Conservation (phyloP, 2,113 vertebrate species). For the Miniopterus natalensis region DNA sequence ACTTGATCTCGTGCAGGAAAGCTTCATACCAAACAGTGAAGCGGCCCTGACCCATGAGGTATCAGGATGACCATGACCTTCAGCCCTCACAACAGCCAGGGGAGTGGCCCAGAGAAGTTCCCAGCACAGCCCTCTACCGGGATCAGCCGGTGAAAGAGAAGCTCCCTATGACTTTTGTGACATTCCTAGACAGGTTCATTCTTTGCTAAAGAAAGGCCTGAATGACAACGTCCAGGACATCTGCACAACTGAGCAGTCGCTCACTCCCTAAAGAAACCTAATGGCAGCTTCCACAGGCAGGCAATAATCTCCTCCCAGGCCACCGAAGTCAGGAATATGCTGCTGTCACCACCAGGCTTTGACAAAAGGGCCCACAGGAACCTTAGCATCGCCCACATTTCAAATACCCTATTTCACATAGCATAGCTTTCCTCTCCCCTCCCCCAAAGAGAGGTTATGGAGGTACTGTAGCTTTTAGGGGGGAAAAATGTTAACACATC, state of each 20-base stretch:
- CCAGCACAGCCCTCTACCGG: slow-evolving; percentile 34
- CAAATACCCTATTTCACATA: slow-evolving; percentile 82
- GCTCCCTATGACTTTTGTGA: slow-evolving; percentile 46
- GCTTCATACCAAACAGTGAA: slow-evolving; percentile 57
- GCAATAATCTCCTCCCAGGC: slow-evolving; percentile 86
- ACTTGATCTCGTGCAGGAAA: slow-evolving; percentile 61
- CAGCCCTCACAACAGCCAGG: background rate
- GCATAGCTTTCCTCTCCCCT: slow-evolving; percentile 61
- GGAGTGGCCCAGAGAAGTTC: slow-evolving; percentile 57
- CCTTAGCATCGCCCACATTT: slow-evolving; percentile 82
- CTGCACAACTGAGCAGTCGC: slow-evolving; percentile 74
- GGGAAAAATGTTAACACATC: slow-evolving; percentile 85
- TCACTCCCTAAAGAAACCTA: slow-evolving; percentile 81
- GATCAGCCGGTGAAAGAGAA: slow-evolving; percentile 1
- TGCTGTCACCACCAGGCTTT: slow-evolving; percentile 68
- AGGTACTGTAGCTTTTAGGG: slow-evolving; percentile 89
- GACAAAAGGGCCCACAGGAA: slow-evolving; percentile 70
- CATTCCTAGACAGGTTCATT: slow-evolving; percentile 73
- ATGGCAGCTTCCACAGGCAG: slow-evolving; percentile 84
- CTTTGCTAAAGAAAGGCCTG: slow-evolving; percentile 72
- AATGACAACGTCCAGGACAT: slow-evolving; percentile 57
- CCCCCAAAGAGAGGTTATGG: slow-evolving; percentile 84
- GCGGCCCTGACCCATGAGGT: slow-evolving; percentile 74
- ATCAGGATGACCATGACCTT: slow-evolving; percentile 47
- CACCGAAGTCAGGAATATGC: slow-evolving; percentile 78